Evolutionary conservation across 2,797 vertebrate genomes (phyloP).

Genomic region (Sciaenops ocellatus): DNA sequence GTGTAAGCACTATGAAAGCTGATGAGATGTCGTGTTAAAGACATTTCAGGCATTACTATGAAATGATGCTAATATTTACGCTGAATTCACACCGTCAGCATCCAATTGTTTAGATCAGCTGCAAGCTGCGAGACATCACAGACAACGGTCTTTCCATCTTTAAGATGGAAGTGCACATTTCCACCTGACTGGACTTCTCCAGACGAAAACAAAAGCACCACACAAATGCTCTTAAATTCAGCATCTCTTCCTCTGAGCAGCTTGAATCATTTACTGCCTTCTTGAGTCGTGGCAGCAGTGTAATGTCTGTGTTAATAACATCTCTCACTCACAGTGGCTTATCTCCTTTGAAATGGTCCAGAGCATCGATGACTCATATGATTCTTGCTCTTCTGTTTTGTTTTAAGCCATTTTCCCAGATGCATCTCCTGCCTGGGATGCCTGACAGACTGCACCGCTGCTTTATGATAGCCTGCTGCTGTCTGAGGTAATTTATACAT

Average conservation of each 20-base stretch:
- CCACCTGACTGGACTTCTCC: slow-evolving; percentile 3
- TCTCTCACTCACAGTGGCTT: slow-evolving; percentile 8
- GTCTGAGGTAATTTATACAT: slow-evolving; percentile 19
- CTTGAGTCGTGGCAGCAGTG: slow-evolving; percentile 2
- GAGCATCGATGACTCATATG: slow-evolving; percentile 39
- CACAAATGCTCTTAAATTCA: background rate
- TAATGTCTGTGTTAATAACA: slow-evolving; percentile 41
- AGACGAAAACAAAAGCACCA: background rate
- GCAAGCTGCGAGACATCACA: slow-evolving; percentile 5
- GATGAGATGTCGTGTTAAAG: slow-evolving; percentile 33
- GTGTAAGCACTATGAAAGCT: slow-evolving; percentile 50
- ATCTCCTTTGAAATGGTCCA: slow-evolving; percentile 54
- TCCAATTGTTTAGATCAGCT: slow-evolving; percentile 19
- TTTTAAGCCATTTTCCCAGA: slow-evolving; percentile 28
- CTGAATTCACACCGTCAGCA: slow-evolving; percentile 8
- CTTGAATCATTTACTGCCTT: slow-evolving; percentile 11
- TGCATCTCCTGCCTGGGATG: slow-evolving; percentile 21
- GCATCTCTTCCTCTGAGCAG: slow-evolving; percentile 4
- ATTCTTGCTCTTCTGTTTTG: slow-evolving; percentile 35
- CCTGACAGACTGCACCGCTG: slow-evolving; percentile 38
- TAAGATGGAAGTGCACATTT: slow-evolving; percentile 4
- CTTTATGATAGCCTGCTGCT: slow-evolving; percentile 28
- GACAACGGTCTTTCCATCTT: slow-evolving; percentile 15
- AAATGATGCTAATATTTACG: slow-evolving; percentile 46
- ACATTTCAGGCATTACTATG: slow-evolving; percentile 22